These are phyloP conservation scores for Centruroides sculpturatus DNA, from an alignment of 1,140 invertebrate species.

Conservation along the genomic window DNA sequence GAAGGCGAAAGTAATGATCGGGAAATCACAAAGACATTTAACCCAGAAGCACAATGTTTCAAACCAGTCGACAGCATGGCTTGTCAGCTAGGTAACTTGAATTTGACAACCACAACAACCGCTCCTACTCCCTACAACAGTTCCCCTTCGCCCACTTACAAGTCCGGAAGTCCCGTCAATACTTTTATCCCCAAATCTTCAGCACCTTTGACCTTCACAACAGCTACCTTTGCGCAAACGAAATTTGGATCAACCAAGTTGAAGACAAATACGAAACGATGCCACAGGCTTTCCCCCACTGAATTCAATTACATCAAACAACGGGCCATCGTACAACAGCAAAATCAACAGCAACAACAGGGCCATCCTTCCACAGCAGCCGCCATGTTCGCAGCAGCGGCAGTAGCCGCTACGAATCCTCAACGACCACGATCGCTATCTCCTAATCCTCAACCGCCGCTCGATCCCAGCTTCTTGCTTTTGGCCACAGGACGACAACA, in stretches of 20 bases:
- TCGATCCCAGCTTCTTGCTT: constrained; percentile 36
- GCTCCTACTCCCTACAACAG: constrained; percentile 14
- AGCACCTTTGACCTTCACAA: constrained; percentile 77
- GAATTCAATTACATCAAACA: constrained; percentile 96
- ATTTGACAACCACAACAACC: constrained; percentile 16
- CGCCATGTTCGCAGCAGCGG: constrained; percentile 20
- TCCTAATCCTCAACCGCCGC: constrained; percentile 30
- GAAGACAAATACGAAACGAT: constrained; percentile 86
- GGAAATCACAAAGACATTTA: constrained; percentile 81
- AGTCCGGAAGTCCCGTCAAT: constrained; percentile 10
- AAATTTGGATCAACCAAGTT: constrained; percentile 98
- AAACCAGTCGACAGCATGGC: constrained; percentile 63
- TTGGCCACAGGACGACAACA: constrained; percentile 21
- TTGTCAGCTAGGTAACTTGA: constrained; percentile 30
- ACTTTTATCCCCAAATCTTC: constrained; percentile 38
- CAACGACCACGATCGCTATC: constrained; percentile 39
- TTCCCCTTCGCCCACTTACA: constrained; percentile 13
- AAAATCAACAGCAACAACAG: constrained; percentile 39
- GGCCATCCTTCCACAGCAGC: constrained; percentile 30
- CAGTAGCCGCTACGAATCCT: constrained; percentile 16
- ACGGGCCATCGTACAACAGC: constrained; percentile 70
- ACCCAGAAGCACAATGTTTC: constrained; percentile 90
- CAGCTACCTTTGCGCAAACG: constrained; percentile 93
- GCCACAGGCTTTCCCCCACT: constrained; percentile 78
- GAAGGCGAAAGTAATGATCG: constrained; percentile 37